Base-by-base conservation (phyloP, 2,113 vertebrate genomes). In the Naja naja region DNA sequence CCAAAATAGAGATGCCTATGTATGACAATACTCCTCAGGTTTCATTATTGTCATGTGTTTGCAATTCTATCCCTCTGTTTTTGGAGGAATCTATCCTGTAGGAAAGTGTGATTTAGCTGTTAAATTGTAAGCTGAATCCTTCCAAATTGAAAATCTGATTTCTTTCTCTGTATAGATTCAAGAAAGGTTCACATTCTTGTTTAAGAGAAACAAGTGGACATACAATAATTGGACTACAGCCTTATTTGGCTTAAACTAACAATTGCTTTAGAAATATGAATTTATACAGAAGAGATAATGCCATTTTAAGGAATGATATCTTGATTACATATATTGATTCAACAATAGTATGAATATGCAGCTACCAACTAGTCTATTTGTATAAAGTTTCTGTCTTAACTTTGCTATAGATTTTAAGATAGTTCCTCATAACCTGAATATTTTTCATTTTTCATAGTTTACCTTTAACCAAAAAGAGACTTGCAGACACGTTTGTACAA, bases 401-500 rank as follows among this genome's bases (percentile, higher is more conserved):
- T 34, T 89, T 23, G 39, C n/a, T 55, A 22, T 87, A 34, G 14
- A 34, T 69, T 58, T 53, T 87, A 64, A 6, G 23, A 16, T 69
- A 58, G 53, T 58, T 90, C 12, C 43, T 39, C 8, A n/a, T 93
- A 93, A 34, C 27, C 96, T 47, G 27, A 7, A 0, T 56, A 16
- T 87, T 60, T 92, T 93, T 96, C 0, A 1, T 95, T 94, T 93
- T 90, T 93, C 49, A 93, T 96, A 99, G 99, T 99, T 99, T 97
- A 97, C 93, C 0, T 99, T 99, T 97, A 99, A 98, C 92, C 97
- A 98, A 89, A 81, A 96, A 47, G 98, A 98, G n/a, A 97, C 92
- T 0, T 99, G 99, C 96, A 97, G 97, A 90, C 93, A 95, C 91
- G 99, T 99, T 92, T 99, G 99, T 93, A 98, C 96, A 53, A 98